A percentile compares a stretch with the other conserved stretches of the same genome.
These are phyloP conservation scores for Popillia japonica DNA, from an alignment of 1,140 invertebrate species.

Conservation along the genomic window DNA sequence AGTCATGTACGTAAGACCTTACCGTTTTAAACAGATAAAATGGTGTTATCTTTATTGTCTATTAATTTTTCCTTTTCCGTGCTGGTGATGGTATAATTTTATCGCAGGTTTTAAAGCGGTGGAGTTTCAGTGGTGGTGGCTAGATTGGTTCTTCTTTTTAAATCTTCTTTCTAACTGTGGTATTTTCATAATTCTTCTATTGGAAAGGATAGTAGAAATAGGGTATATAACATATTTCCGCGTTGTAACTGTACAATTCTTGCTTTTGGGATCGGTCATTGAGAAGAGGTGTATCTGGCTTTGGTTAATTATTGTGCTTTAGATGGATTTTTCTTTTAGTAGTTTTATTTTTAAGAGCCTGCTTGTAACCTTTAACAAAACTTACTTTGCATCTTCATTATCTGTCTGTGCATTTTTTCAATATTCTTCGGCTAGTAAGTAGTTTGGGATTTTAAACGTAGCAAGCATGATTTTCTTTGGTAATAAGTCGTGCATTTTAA, in stretches of 20 bases:
- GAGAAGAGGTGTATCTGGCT: too few relatives aligned
- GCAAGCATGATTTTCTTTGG: background rate
- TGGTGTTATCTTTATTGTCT: conserved; percentile 14
- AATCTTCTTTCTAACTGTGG: background rate
- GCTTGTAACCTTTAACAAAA: background rate
- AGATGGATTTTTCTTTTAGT: background rate
- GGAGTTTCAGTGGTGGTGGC: background rate
- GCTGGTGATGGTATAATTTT: conserved; percentile 7
- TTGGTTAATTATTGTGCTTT: background rate
- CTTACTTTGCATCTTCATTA: background rate
- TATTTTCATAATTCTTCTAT: background rate
- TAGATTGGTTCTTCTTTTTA: conserved; percentile 3
- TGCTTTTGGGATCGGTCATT: background rate
- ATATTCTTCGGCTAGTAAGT: background rate
- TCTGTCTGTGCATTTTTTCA: background rate
- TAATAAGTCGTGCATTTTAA: background rate
- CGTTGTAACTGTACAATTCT: background rate
- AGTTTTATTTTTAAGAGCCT: background rate
- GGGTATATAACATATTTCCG: background rate
- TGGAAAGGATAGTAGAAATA: background rate
- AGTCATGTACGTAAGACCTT: conserved; percentile 77
- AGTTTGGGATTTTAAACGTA: background rate
- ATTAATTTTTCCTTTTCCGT: background rate
- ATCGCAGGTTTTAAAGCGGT: background rate
- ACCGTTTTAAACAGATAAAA: background rate